A percentile compares a stretch with the other conserved stretches of the same genome.
phyloP scores from a whole-genome alignment of 1,140 invertebrate species.

The Araneus ventricosus region DNA sequence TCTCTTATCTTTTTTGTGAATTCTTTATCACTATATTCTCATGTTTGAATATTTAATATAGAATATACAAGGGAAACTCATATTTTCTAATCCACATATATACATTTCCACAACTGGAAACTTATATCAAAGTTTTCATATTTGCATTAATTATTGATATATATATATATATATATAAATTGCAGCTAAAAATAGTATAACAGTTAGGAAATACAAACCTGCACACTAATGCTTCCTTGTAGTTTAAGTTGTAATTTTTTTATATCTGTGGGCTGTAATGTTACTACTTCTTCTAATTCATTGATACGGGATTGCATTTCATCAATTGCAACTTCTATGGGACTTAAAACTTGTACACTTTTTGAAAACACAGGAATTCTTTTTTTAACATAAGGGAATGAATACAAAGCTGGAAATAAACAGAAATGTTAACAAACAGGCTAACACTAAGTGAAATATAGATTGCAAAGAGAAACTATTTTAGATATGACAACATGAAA shows the following conservation, averaged over 20 bases:
- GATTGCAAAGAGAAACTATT: too few species aligned
- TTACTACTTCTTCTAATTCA: constrained; percentile 91
- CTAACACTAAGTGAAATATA: neutral
- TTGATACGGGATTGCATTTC: constrained; percentile 92
- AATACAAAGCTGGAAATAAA: constrained; percentile 85
- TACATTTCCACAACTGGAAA: too few species aligned
- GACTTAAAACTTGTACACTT: constrained; percentile 89
- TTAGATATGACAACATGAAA: too few species aligned
- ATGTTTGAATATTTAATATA: too few species aligned
- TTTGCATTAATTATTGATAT: too few species aligned
- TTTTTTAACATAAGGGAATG: constrained; percentile 95
- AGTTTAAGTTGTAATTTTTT: constrained; percentile 94
- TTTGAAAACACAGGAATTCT: constrained; percentile 88
- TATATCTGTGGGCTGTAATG: constrained; percentile 88
- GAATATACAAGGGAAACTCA: too few species aligned
- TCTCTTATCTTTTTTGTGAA: too few species aligned
- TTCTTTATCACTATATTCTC: too few species aligned
- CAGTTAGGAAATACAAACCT: constrained; percentile 79
- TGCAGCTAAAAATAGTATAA: too few species aligned
- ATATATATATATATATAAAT: too few species aligned
- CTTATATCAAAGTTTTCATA: too few species aligned
- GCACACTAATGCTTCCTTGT: constrained; percentile 94
- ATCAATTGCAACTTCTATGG: constrained; percentile 96
- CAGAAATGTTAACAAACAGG: neutral
- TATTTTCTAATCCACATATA: too few species aligned